phyloP scores from a whole-genome alignment of 2,113 vertebrate genomes.

The Narcine bancroftii region DNA sequence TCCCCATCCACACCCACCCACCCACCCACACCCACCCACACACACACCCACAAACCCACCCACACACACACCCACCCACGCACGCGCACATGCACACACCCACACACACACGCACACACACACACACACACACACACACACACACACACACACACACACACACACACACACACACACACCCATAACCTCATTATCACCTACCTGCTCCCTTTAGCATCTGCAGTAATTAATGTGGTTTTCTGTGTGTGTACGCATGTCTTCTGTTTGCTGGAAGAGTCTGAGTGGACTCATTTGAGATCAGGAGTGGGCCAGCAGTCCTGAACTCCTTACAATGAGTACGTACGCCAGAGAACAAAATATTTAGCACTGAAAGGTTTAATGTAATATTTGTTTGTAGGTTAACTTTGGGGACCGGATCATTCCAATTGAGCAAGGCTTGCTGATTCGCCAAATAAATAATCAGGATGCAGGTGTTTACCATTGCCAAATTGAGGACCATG shows the following conservation, averaged over 20 bases:
- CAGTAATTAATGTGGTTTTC: too few relatives aligned
- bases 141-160: background rate
- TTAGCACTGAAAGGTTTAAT: background rate
- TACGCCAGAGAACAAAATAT: background rate
- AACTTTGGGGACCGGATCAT: conserved; percentile 59
- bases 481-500: conserved; percentile 68
- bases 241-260: too few relatives aligned
- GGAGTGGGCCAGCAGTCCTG: too few relatives aligned
- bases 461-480: conserved; percentile 60
- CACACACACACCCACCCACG: too few relatives aligned
- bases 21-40: too few relatives aligned
- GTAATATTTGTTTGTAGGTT: conserved; percentile 48
- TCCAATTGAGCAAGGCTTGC: conserved; percentile 60
- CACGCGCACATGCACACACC: too few relatives aligned
- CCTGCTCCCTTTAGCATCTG: too few relatives aligned
- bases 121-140: too few relatives aligned
- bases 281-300: too few relatives aligned
- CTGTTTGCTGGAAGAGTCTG: too few relatives aligned
- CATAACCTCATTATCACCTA: too few relatives aligned
- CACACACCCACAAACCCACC: background rate
- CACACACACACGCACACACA: too few relatives aligned
- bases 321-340: background rate
- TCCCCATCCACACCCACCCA: background rate
- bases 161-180: background rate
- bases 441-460: conserved; percentile 60